A percentile compares a stretch with the other conserved stretches of the same genome.
Conservation (phyloP, 2,113 vertebrate species). For the Mystacornis crossleyi region DNA sequence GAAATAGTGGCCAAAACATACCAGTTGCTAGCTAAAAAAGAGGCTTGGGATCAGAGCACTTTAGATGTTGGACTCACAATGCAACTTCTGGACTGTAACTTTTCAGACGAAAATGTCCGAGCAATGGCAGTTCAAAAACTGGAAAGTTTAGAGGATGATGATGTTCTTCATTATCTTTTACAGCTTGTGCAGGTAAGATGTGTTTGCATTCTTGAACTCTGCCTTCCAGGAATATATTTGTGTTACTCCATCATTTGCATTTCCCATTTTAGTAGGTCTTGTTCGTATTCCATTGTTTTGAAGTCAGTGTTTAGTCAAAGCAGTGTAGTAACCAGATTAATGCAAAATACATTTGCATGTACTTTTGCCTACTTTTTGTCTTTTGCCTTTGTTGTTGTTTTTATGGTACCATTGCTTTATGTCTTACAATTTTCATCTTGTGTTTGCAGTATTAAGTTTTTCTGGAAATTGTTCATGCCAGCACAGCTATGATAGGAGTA, state of each 20-base stretch:
- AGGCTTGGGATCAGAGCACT: conserved; percentile 88
- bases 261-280: background rate
- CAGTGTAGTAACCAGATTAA: background rate
- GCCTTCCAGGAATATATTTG: background rate
- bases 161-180: conserved; percentile 93
- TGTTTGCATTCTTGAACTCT: background rate
- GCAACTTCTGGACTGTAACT: conserved; percentile 96
- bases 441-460: background rate
- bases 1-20: conserved; percentile 91
- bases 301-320: background rate
- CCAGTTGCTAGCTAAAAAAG: conserved; percentile 86
- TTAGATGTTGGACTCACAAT: conserved; percentile 94
- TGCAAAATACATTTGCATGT: background rate
- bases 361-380: background rate
- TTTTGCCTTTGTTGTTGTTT: background rate
- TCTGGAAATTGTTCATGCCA: background rate
- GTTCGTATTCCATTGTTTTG: background rate
- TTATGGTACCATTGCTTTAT: background rate
- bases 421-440: background rate
- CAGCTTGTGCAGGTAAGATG: conserved; percentile 92
- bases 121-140: conserved; percentile 95
- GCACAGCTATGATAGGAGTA: background rate
- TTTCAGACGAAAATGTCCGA: conserved; percentile 92
- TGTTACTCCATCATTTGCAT: background rate
- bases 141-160: conserved; percentile 91